These are phyloP conservation scores for Cantharis rustica DNA, from an alignment of 2,888 invertebrate species.

Conservation along the genomic window DNA sequence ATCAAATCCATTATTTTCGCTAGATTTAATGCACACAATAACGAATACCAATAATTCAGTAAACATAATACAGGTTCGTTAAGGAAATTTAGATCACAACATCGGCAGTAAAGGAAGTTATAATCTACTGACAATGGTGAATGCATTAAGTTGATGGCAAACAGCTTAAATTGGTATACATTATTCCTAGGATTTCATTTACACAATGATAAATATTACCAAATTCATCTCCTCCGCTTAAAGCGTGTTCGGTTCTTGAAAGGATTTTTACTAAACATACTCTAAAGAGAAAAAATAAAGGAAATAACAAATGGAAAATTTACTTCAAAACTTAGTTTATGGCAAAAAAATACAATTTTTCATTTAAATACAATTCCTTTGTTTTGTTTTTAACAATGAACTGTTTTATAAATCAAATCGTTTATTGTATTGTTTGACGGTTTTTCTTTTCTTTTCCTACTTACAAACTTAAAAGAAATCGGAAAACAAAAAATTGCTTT, in stretches of 20 bases:
- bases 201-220: constrained; percentile 19
- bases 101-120: constrained; percentile 7
- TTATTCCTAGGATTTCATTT: constrained; percentile 16
- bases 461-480: neutral
- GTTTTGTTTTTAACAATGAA: neutral
- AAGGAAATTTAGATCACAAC: neutral
- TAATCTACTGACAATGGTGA: constrained; percentile 17
- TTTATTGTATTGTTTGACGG: neutral
- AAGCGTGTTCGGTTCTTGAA: constrained; percentile 12
- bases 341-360: neutral
- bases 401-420: neutral
- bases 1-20: neutral
- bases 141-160: constrained; percentile 21
- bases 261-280: neutral
- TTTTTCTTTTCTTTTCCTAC: neutral
- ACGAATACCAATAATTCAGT: neutral
- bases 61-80: neutral
- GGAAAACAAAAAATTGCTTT: neutral
- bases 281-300: neutral
- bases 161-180: constrained; percentile 15
- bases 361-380: neutral
- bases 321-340: neutral
- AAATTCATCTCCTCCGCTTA: constrained; percentile 13
- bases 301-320: neutral
- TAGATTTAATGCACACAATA: neutral